Conservation (phyloP, 2,113 vertebrate genomes). For the Leucopsar rothschildi region DNA sequence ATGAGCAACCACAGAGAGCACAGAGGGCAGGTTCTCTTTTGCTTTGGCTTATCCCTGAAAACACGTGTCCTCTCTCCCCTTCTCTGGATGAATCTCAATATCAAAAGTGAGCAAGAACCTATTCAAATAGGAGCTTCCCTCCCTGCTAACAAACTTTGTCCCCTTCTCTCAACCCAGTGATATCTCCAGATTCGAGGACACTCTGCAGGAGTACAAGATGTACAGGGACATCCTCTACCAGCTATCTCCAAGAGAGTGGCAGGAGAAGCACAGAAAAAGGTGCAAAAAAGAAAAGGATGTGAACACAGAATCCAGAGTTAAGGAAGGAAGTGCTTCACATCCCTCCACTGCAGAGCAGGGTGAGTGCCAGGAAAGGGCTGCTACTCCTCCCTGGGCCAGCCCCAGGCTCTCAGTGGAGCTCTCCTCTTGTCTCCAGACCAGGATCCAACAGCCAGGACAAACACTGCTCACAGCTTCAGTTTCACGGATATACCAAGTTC, state of each 20-base stretch:
- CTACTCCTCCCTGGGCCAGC: neutral
- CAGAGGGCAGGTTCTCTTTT: neutral
- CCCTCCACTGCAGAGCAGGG: neutral
- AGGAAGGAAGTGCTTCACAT: neutral
- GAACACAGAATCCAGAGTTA: neutral
- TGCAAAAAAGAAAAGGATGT: neutral
- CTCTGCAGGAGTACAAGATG: conserved; percentile 77
- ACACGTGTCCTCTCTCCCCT: neutral
- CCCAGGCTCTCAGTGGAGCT: neutral
- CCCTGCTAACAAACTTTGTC: neutral
- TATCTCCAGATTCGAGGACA: conserved; percentile 77
- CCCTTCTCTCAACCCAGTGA: conserved; percentile 72
- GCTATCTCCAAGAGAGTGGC: conserved; percentile 86
- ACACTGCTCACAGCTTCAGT: rapidly evolving
- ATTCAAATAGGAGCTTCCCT: neutral
- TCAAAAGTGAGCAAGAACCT: neutral
- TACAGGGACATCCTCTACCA: conserved; percentile 86
- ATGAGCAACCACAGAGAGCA: neutral
- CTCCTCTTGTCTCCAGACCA: neutral
- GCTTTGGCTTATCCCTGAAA: neutral
- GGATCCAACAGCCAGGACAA: neutral
- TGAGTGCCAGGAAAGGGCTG: neutral
- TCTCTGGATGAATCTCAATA: neutral
- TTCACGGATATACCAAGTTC: neutral
- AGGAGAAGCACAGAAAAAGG: conserved; percentile 68